Evolutionary conservation across 2,797 vertebrate species (phyloP), one percentile per base, ranked within the genome.

Genomic region (Pseudochaenichthys georgianus): DNA sequence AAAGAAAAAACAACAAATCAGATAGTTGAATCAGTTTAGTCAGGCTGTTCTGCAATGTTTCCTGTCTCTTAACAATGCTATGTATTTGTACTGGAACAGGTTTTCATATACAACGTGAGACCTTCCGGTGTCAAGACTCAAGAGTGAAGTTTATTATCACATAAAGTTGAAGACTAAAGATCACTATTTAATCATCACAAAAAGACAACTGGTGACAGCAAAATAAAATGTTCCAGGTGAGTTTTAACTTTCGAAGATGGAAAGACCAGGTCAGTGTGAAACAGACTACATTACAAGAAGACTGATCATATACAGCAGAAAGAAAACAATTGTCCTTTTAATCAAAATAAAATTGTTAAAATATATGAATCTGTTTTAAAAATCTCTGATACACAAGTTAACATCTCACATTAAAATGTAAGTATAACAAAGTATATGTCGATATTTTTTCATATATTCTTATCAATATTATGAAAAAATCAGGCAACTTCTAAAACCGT

Each of bases 101-200:
- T 15, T 8, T 28, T 28, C 28, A 28, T 58, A 31, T 67, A 59
- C 43, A 45, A 23, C 61, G 10, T 28, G 50, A 53, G 6, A 38
- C 28, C 23, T 63, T 2, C 16, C 34, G 15, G 43, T 43, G 19
- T 63, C 57, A 3, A 64, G 2, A 50, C n/a, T 63, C 57, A 3
- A 64, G 2, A 51, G 48, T 42, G 34, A 45, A 31, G 34, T 83
- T 78, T 80, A 87, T 77, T 77, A 41, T 72, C 31, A 52, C 10
- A 73, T 52, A 42, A 13, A 59, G 4, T 13, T 3, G 47, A 23
- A 45, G 42, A 31, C 38, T 13, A 38, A 9, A n/a, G 13, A 60
- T 17, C 64, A 21, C 19, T 13, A 38, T 62, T 54, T 45, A 46
- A 53, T 46, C 46, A 48, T 45, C 65, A 64, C 31, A 50, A 12